Percentiles rank a stretch among this genome's conserved stretches.
These are phyloP conservation scores for Drosophila repleta DNA, from an alignment of 1,140 invertebrate genomes.

Conservation along the genomic window DNA sequence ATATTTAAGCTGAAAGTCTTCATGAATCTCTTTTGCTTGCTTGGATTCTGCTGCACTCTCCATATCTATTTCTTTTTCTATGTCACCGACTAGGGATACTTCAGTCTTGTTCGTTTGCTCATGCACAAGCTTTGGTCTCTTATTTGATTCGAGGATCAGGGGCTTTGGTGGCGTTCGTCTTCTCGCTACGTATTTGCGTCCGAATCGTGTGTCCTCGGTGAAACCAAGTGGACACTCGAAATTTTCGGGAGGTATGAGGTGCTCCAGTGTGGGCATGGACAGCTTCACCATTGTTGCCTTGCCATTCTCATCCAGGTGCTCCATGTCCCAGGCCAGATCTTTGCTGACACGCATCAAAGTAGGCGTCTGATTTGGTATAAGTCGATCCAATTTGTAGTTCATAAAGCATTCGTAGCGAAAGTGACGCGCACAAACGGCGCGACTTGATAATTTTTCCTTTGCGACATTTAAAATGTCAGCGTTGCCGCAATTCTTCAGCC, in stretches of 20 bases:
- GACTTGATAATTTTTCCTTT: slow-evolving; percentile 80
- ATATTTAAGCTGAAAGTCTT: slow-evolving; percentile 20
- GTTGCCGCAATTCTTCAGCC: slow-evolving; percentile 81
- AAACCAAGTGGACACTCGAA: slow-evolving; percentile 60
- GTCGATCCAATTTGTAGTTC: slow-evolving; percentile 81
- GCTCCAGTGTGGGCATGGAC: slow-evolving; percentile 26
- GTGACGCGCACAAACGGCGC: slow-evolving; percentile 84
- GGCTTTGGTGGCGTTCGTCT: slow-evolving; percentile 13
- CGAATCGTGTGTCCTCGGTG: slow-evolving; percentile 29
- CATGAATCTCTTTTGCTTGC: not conserved
- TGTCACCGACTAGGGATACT: not conserved
- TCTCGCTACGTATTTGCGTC: slow-evolving; percentile 18
- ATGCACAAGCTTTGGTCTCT: slow-evolving; percentile 21
- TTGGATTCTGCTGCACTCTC: not conserved
- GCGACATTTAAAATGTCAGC: slow-evolving; percentile 76
- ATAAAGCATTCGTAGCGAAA: slow-evolving; percentile 84
- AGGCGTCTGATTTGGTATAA: slow-evolving; percentile 54
- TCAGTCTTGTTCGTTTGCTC: not conserved
- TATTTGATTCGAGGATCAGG: slow-evolving; percentile 1
- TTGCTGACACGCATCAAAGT: slow-evolving; percentile 55
- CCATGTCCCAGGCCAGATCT: slow-evolving; percentile 57
- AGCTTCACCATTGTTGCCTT: slow-evolving; percentile 53
- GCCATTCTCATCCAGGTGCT: slow-evolving; percentile 46
- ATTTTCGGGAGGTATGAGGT: slow-evolving; percentile 56
- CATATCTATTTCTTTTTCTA: not conserved